Conservation (phyloP, 35 echinoderm and acorn worm genomes). For the Strongylocentrotus purpuratus region DNA sequence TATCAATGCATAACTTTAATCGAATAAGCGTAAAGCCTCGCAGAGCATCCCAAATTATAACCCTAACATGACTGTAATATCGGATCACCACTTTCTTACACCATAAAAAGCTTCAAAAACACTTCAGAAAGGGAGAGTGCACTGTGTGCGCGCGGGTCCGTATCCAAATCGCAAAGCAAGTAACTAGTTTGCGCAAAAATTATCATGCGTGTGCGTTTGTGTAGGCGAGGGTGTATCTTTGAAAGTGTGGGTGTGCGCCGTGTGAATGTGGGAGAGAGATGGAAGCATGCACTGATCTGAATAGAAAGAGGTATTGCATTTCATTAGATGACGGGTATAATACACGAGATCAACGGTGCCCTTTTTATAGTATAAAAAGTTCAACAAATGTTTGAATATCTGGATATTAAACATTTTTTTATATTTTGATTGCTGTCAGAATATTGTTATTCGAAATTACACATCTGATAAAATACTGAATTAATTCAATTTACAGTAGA, state of each 20-base stretch:
- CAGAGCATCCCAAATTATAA: constrained; percentile 28
- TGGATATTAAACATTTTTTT: too few relatives aligned
- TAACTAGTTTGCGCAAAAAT: not conserved
- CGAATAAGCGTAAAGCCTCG: constrained; percentile 21
- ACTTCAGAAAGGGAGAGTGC: not conserved
- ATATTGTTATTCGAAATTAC: too few relatives aligned
- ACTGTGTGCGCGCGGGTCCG: constrained; percentile 23
- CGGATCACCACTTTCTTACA: not conserved
- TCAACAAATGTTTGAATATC: too few relatives aligned
- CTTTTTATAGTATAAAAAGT: too few relatives aligned
- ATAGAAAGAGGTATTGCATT: not conserved
- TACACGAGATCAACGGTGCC: not conserved
- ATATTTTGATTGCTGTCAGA: too few relatives aligned
- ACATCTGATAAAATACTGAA: too few relatives aligned
- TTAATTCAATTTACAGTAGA: too few relatives aligned
- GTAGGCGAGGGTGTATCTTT: not conserved
- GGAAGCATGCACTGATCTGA: not conserved
- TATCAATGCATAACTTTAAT: constrained; percentile 45
- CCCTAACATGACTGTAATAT: not conserved
- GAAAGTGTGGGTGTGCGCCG: not conserved
- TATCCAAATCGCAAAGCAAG: not conserved
- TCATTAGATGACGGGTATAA: not conserved
- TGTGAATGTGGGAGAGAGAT: not conserved
- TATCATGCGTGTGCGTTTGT: not conserved
- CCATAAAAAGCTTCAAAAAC: not conserved